These are phyloP conservation scores for Aurelia coerulea DNA, from an alignment of 30 jellyfish, hydroid and myxozoan species.

Conservation along the genomic window DNA sequence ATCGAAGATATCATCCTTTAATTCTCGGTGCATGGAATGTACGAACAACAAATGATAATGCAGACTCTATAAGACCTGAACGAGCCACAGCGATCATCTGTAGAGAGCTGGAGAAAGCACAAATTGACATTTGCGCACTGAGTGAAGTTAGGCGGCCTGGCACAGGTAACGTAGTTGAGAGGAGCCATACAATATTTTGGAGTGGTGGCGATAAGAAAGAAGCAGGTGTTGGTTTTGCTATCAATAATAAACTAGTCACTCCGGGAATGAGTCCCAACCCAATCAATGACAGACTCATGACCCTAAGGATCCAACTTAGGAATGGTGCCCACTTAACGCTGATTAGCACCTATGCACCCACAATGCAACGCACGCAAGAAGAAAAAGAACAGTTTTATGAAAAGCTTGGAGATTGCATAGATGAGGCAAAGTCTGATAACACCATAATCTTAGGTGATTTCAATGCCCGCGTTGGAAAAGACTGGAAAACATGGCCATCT, in stretches of 20 bases:
- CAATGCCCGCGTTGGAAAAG: too few relatives aligned
- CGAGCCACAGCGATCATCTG: conserved; percentile 68
- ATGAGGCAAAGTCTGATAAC: conserved; percentile 14
- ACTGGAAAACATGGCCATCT: too few relatives aligned
- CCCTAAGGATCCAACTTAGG: conserved; percentile 24
- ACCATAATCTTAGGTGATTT: conserved; percentile 44
- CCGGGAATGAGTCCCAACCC: conserved; percentile 54
- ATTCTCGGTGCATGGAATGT: too few relatives aligned
- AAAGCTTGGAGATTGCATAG: conserved; percentile 40
- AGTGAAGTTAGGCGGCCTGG: conserved; percentile 62
- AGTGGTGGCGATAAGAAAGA: conserved; percentile 47
- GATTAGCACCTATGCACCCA: conserved; percentile 56
- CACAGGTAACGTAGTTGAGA: conserved; percentile 55
- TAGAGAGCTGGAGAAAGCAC: conserved; percentile 25
- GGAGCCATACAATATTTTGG: conserved; percentile 69
- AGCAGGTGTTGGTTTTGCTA: conserved; percentile 66
- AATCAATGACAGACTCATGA: conserved; percentile 40
- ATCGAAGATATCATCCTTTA: not conserved
- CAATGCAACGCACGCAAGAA: conserved; percentile 54
- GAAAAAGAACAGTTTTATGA: conserved; percentile 48
- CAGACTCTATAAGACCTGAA: conserved; percentile 39
- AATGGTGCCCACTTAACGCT: conserved; percentile 24
- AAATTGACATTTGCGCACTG: conserved; percentile 71
- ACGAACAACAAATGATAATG: too few relatives aligned
- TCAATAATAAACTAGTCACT: conserved; percentile 15